Evolutionary conservation across 2,113 vertebrate genomes (phyloP).

Genomic region (Podarcis cretensis): DNA sequence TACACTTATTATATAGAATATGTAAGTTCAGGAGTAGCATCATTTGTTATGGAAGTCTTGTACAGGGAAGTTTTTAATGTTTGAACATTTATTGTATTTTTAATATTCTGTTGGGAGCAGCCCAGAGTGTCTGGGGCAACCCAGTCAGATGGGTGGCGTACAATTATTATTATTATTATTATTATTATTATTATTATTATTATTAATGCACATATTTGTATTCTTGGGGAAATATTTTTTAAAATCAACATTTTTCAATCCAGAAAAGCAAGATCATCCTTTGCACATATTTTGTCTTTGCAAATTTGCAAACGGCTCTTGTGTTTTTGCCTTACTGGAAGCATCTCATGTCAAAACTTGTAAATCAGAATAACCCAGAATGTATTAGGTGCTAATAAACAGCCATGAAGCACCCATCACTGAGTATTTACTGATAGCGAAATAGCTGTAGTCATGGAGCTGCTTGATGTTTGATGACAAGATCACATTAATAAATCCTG

Average conservation of each 20-base stretch:
- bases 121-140: too few species aligned
- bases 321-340: conserved; percentile 54
- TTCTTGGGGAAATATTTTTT: not conserved
- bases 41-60: not conserved
- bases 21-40: not conserved
- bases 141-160: too few species aligned
- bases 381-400: conserved; percentile 66
- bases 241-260: not conserved
- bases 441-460: conserved; percentile 27
- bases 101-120: too few species aligned
- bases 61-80: too few species aligned
- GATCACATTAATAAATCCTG: conserved; percentile 56
- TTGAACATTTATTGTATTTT: too few species aligned
- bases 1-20: not conserved
- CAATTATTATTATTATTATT: too few species aligned
- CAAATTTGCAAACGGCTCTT: conserved; percentile 19
- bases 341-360: conserved; percentile 61
- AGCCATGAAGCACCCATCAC: conserved; percentile 51
- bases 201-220: not conserved
- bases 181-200: too few species aligned
- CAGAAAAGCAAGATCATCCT: not conserved
- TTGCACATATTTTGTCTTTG: conserved; percentile 30
- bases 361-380: conserved; percentile 61
- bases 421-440: conserved; percentile 57
- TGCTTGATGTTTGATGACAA: conserved; percentile 37